Evolutionary conservation across 2,888 invertebrate species (phyloP), one percentile per base, ranked within the genome.

Genomic region (Zaprionus obscuricornis): DNA sequence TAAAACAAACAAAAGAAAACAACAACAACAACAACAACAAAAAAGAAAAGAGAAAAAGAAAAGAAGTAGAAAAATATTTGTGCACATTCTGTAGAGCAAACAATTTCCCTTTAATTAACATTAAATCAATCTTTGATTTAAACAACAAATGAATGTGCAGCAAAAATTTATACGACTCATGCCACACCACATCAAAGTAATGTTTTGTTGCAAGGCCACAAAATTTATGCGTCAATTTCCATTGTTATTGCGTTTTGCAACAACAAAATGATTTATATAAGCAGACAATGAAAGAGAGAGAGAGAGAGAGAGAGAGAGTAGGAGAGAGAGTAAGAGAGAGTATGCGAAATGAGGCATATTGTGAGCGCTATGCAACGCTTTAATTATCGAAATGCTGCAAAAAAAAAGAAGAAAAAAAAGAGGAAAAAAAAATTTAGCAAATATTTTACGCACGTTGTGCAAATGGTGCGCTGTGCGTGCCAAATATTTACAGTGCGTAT

Each of bases 401-500:
- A 77, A 74, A 52, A n/a, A n/a, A n/a, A n/a, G n/a, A n/a, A n/a
- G n/a, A n/a, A n/a, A n/a, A n/a, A n/a, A n/a, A n/a, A n/a, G n/a
- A n/a, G n/a, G n/a, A n/a, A n/a, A n/a, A n/a, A n/a, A n/a, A n/a
- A n/a, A n/a, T n/a, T 66, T 62, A 59, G 49, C 67, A 86, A 85
- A 70, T 64, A 75, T 74, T 71, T 81, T 67, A 50, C 31, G 18
- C 36, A 54, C 64, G 33, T 54, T 63, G 55, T 42, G 52, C 82
- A 81, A 78, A 76, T 68, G 69, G 13, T 11, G 14, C 43, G 54
- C 43, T 54, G 34, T 39, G 65, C 58, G 45, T 59, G 62, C 52
- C 66, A 86, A 79, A 79, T 79, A 77, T 79, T 77, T 70, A 65
- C 87, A 67, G 59, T 77, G 83, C 85, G 86, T 86, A 85, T 79